These are phyloP conservation scores for Agriopis marginaria DNA, from an alignment of 2,888 invertebrate genomes.

Conservation along the genomic window DNA sequence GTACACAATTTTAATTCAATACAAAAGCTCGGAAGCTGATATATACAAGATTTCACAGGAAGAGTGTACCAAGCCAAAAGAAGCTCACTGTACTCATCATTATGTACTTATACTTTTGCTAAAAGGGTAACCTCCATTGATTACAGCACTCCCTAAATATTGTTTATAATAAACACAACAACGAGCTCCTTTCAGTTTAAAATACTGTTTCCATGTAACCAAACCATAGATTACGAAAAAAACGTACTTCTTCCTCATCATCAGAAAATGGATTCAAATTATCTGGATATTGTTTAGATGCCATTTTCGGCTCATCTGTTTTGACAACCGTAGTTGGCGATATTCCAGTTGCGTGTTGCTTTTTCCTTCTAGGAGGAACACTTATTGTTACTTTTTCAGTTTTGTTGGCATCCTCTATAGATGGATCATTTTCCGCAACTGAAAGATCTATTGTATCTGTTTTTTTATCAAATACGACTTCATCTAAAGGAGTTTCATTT, in stretches of 20 bases:
- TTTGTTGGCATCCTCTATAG: slow-evolving; percentile 49
- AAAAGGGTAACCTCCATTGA: too few relatives aligned
- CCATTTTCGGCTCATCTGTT: slow-evolving; percentile 44
- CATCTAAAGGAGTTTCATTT: slow-evolving; percentile 56
- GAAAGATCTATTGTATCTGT: slow-evolving; percentile 34
- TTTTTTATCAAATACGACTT: slow-evolving; percentile 70
- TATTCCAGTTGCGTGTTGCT: slow-evolving; percentile 60
- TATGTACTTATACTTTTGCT: too few relatives aligned
- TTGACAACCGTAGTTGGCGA: slow-evolving; percentile 46
- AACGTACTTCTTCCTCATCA: slow-evolving; percentile 75
- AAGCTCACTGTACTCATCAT: too few relatives aligned
- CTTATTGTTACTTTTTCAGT: slow-evolving; percentile 66
- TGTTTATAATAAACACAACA: too few relatives aligned
- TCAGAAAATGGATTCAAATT: slow-evolving; percentile 95
- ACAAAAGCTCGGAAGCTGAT: not conserved
- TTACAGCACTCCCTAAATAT: too few relatives aligned
- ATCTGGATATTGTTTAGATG: slow-evolving; percentile 88
- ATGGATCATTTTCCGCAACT: slow-evolving; percentile 13
- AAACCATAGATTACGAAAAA: slow-evolving; percentile 4
- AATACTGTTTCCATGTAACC: not conserved
- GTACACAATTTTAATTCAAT: not conserved
- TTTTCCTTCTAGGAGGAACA: slow-evolving; percentile 80
- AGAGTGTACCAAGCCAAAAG: too few relatives aligned
- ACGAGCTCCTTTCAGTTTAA: too few relatives aligned
- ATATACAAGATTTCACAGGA: too few relatives aligned